Conservation (phyloP, 2,797 vertebrate species). For the Lithobates sylvaticus region DNA sequence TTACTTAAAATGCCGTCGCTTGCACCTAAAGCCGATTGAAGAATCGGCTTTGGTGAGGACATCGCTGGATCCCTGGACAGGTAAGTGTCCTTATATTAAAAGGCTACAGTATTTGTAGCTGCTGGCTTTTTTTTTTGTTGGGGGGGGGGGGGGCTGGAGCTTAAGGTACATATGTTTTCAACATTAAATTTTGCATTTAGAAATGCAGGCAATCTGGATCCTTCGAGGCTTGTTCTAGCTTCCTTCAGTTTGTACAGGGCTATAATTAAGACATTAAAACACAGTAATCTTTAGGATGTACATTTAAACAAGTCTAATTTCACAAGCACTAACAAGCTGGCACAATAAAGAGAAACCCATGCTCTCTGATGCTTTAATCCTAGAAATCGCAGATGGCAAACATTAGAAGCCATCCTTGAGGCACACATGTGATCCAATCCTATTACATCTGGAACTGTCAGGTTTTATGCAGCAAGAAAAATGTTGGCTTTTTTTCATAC, state of each 20-base stretch:
- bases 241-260: background rate
- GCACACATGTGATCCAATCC: background rate
- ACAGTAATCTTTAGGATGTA: background rate
- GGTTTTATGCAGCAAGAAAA: background rate
- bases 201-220: background rate
- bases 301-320: background rate
- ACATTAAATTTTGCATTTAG: background rate
- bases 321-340: background rate
- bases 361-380: background rate
- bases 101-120: too few relatives aligned
- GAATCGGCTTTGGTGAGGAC: too few relatives aligned
- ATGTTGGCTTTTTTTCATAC: background rate
- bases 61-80: too few relatives aligned
- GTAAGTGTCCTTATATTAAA: too few relatives aligned
- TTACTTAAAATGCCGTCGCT: too few relatives aligned
- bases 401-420: background rate
- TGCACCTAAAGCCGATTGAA: too few relatives aligned
- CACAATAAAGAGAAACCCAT: background rate
- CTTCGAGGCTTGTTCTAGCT: background rate
- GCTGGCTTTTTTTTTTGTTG: too few relatives aligned
- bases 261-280: background rate
- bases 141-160: too few relatives aligned
- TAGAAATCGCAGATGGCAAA: background rate
- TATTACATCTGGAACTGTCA: background rate
- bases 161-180: background rate